Evolutionary conservation across 2,113 vertebrate genomes (phyloP).

Genomic region (Osmerus eperlanus): DNA sequence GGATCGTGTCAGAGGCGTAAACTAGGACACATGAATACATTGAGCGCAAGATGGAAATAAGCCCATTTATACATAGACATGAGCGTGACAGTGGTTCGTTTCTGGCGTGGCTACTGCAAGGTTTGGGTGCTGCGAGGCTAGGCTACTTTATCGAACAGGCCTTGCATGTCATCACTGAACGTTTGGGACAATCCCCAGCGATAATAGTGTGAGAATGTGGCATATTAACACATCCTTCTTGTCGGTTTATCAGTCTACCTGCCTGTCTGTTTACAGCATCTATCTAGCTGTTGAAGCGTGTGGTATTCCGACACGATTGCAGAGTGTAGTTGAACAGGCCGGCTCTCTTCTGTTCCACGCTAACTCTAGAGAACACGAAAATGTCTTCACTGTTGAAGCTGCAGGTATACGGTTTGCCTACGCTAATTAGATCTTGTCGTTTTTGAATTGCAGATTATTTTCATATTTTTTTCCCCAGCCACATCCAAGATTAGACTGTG

Average conservation of each 20-base stretch:
- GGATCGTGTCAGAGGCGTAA: not conserved
- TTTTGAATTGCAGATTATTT: conserved; percentile 43
- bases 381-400: not conserved
- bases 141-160: not conserved
- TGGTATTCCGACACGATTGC: not conserved
- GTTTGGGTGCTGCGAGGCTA: not conserved
- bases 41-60: not conserved
- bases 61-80: not conserved
- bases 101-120: not conserved
- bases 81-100: not conserved
- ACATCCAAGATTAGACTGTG: conserved; percentile 29
- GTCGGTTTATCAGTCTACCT: not conserved
- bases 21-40: not conserved
- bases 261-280: not conserved
- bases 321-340: not conserved
- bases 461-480: conserved; percentile 9
- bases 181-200: not conserved
- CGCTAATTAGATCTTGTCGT: conserved; percentile 35
- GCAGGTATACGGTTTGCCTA: conserved; percentile 6
- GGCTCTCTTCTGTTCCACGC: not conserved
- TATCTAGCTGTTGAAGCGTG: not conserved
- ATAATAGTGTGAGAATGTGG: too few relatives aligned
- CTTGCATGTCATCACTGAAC: not conserved
- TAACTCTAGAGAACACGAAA: not conserved
- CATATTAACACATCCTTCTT: not conserved